Percentiles rank a stretch among this genome's conserved stretches.
phyloP scores from a whole-genome alignment of 2,888 invertebrate species.

The Thymelicus lineola region DNA sequence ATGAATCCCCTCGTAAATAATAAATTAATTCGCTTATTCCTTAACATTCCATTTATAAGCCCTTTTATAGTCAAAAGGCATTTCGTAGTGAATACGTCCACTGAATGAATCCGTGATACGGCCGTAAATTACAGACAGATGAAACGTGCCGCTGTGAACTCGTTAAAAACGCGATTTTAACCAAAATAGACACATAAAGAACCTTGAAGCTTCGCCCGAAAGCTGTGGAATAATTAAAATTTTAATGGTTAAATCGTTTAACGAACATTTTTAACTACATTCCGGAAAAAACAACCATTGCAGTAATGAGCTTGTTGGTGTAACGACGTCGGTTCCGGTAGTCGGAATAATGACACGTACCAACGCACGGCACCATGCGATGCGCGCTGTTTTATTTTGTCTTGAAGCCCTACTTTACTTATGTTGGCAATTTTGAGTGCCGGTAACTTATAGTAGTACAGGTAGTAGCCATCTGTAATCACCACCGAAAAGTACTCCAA shows the following conservation, averaged over 20 bases:
- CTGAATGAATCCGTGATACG: background rate
- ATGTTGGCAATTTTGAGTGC: too few relatives aligned
- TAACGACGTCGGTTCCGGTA: conserved; percentile 10
- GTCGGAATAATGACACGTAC: conserved; percentile 17
- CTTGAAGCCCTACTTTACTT: background rate
- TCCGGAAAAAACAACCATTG: conserved; percentile 21
- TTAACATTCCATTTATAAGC: background rate
- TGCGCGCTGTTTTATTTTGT: conserved; percentile 1
- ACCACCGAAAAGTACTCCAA: too few relatives aligned
- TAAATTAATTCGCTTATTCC: background rate
- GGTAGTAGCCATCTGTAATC: too few relatives aligned
- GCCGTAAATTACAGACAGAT: conserved; percentile 63
- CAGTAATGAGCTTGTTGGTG: conserved; percentile 15
- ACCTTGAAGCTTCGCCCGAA: conserved; percentile 13
- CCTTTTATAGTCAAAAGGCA: conserved; percentile 2
- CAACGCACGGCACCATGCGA: background rate
- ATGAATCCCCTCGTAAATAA: background rate
- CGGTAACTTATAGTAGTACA: too few relatives aligned
- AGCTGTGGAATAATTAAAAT: conserved; percentile 34
- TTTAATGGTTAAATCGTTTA: conserved; percentile 37
- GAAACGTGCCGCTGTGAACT: conserved; percentile 54
- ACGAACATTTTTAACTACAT: conserved; percentile 33
- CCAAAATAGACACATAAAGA: conserved; percentile 19
- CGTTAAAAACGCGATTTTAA: conserved; percentile 22
- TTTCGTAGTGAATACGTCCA: conserved; percentile 7